These are phyloP conservation scores for Chironomus tepperi DNA, from an alignment of 1,140 invertebrate species.

Conservation along the genomic window DNA sequence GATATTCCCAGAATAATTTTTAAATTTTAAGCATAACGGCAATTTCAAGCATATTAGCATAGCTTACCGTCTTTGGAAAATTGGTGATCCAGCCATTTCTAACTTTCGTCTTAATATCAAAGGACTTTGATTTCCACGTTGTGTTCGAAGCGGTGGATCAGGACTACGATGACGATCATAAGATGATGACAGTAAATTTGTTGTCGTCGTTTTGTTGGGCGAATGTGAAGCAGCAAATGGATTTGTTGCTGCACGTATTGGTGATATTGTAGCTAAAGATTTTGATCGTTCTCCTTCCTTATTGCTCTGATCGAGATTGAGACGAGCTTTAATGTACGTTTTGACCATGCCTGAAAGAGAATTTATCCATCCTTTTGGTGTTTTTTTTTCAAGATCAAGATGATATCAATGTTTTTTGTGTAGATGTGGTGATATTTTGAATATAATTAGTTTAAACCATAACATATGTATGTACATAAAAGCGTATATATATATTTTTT, in stretches of 20 bases:
- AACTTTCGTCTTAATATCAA: constrained; percentile 9
- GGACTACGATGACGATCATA: constrained; percentile 47
- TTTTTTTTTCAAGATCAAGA: neutral
- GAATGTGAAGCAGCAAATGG: constrained; percentile 20
- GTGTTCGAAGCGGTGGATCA: constrained; percentile 52
- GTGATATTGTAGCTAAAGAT: constrained; percentile 27
- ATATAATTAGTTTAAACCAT: no score
- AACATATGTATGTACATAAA: neutral
- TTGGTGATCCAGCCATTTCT: neutral
- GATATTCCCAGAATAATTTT: no score
- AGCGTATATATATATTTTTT: no score
- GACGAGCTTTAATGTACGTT: constrained; percentile 66
- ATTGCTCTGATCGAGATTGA: constrained; percentile 38
- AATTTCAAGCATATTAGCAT: neutral
- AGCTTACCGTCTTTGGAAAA: constrained; percentile 26
- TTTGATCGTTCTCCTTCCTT: constrained; percentile 31
- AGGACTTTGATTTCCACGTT: neutral
- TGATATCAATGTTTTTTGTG: neutral
- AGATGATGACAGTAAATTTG: constrained; percentile 32
- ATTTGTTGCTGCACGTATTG: constrained; percentile 1
- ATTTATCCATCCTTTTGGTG: constrained; percentile 47
- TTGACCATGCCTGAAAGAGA: constrained; percentile 52
- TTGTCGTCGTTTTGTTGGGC: constrained; percentile 28
- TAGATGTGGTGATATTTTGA: neutral
- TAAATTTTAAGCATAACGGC: no score